Base-by-base conservation (phyloP, 2,888 invertebrate species). In the Zonitis immaculata region DNA sequence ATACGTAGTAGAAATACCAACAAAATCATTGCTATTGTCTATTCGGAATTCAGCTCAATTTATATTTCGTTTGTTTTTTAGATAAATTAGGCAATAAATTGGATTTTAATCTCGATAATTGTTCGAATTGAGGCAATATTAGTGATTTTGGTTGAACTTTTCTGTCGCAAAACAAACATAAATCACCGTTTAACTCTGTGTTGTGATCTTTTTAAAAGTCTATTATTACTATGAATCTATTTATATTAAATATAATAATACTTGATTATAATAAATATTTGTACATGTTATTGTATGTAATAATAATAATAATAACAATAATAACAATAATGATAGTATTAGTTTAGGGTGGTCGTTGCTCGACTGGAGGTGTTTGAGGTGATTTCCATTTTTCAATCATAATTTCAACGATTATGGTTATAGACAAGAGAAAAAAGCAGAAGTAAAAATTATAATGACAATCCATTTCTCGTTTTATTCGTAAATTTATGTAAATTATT, bases 131-230 rank as follows among this genome's bases (percentile, higher is more conserved):
- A 44, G 65, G 56, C 62, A 56, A 18, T 60, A 61, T 57, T 53
- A 52, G 45, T 22, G 54, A 57, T 58, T 50, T 52, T 61, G 60
- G 52, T 58, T 55, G 53, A 52, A 61, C 63, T 68, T 66, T 68
- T 64, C 42, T 12, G 22, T 64, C 64, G 59, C 51, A 61, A 59
- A 59, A 64, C 59, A 48, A 61, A 57, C 59, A 66, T 66, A 64
- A 66, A 66, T 39, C 68, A 68, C 73, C 67, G 66, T 69, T 73
- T 73, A 74, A 72, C 76, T 76, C 76, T 76, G 76, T 76, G 76
- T 76, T 76, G 76, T 76, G 76, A 76, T 76, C 75, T 75, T 75
- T 76, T 75, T 75, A 71, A 76, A 75, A 76, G 75, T 76, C 76
- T 76, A 76, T 76, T 76, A 76, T 76, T 76, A 76, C 73, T 76